phyloP scores from a whole-genome alignment of 2,113 vertebrate species.

The Rhinoderma darwinii region DNA sequence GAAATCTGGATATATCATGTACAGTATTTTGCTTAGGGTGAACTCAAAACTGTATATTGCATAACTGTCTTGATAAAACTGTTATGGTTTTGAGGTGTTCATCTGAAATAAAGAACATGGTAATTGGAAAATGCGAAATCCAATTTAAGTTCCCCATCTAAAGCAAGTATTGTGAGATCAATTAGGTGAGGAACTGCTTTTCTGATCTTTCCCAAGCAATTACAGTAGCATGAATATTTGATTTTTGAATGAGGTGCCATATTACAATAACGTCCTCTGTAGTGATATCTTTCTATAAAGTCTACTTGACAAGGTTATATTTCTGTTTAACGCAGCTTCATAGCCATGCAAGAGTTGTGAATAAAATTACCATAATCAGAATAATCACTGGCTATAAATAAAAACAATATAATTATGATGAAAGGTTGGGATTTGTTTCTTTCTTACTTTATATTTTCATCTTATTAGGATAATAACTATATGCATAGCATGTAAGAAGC shows the following conservation, averaged over 20 bases:
- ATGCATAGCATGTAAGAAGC: not conserved
- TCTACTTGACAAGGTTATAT: slow-evolving; percentile 49
- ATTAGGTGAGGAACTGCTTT: slow-evolving; percentile 48
- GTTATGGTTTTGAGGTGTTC: slow-evolving; percentile 36
- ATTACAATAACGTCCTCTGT: slow-evolving; percentile 35
- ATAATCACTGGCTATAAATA: slow-evolving; percentile 40
- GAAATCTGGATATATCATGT: too few relatives aligned
- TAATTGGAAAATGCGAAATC: slow-evolving; percentile 45
- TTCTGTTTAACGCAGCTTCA: slow-evolving; percentile 24
- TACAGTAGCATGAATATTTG: slow-evolving; percentile 59
- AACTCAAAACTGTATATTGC: not conserved
- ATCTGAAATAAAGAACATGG: slow-evolving; percentile 40
- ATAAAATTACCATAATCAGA: slow-evolving; percentile 52
- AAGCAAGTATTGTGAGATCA: slow-evolving; percentile 56
- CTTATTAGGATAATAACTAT: slow-evolving; percentile 3
- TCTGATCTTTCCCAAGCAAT: slow-evolving; percentile 57
- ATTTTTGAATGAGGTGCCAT: slow-evolving; percentile 44
- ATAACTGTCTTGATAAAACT: not conserved
- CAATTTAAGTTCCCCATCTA: slow-evolving; percentile 46
- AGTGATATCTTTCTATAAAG: slow-evolving; percentile 35
- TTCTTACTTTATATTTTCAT: not conserved
- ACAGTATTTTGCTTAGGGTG: not conserved
- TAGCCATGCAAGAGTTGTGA: slow-evolving; percentile 26
- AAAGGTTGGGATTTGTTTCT: not conserved
- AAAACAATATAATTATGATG: slow-evolving; percentile 46